Percentiles rank a stretch among this genome's conserved stretches.
Conservation (phyloP, 1,140 invertebrate genomes). For the Gryon sp. region DNA sequence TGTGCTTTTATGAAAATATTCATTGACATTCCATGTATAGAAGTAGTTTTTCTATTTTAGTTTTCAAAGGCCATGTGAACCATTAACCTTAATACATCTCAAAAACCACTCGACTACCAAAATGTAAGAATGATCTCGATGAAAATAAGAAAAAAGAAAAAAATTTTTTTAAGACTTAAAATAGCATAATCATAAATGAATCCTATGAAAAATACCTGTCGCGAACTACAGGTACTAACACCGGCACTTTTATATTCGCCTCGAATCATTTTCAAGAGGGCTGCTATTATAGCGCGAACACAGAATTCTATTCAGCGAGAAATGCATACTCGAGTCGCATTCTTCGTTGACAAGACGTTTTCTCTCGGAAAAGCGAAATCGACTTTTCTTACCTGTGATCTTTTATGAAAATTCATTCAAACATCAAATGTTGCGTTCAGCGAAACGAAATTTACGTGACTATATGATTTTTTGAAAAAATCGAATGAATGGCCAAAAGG, state of each 20-base stretch:
- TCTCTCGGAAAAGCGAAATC: conserved; percentile 49
- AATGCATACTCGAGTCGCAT: conserved; percentile 51
- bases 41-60: no score
- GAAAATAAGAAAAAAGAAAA: neutral
- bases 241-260: conserved; percentile 42
- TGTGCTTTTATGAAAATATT: no score
- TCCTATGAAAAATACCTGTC: conserved; percentile 48
- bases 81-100: conserved; percentile 2
- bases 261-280: conserved; percentile 58
- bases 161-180: neutral
- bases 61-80: neutral
- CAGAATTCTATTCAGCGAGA: conserved; percentile 38
- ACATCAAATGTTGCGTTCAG: conserved; percentile 41
- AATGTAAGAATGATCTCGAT: neutral
- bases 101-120: neutral
- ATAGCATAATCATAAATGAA: conserved; percentile 36
- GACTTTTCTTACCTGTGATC: conserved; percentile 52
- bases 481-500: conserved; percentile 14
- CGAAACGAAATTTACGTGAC: conserved; percentile 50
- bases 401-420: conserved; percentile 29
- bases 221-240: conserved; percentile 43
- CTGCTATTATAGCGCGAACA: conserved; percentile 47
- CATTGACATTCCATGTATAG: no score
- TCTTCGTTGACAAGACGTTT: conserved; percentile 54
- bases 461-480: conserved; percentile 45